Evolutionary conservation across 2,888 invertebrate species (phyloP), one percentile per base, ranked within the genome.

Genomic region (Eremobia ochroleuca): DNA sequence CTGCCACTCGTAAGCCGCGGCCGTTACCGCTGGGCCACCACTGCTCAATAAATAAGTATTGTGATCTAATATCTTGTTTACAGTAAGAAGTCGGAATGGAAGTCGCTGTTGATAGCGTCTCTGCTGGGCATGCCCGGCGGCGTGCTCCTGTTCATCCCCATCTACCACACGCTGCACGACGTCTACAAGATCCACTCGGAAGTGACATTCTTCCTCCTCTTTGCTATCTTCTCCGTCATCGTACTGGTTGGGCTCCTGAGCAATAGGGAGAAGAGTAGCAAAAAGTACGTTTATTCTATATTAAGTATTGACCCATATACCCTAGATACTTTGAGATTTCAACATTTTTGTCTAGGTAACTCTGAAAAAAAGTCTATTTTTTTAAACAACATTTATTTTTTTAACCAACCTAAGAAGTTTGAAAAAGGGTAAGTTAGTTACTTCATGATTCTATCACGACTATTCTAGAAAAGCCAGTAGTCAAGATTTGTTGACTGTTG

Each of bases 91-190:
- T 77, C 85, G 0, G 96, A 96, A 87, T 93, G 90, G 92, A 95
- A 93, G 72, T 92, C 95, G 0, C 93, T 97, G 1, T 40, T 98
- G 15, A 86, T 98, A 52, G 97, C 98, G 1, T 97, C 97, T 0
- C 85, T 98, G 6, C 93, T 98, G 72, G 98, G 98, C 37, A 98
- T 98, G 97, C 98, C 98, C 5, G 97, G 98, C 0, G 98, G 98
- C 0, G 97, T 98, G 0, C 90, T 98, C 4, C 94, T 98, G 90
- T 98, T 98, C 92, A 93, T 98, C 25, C 97, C 98, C 0, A 94
- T 98, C 82, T 98, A 98, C 94, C 98, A 98, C 89, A 98, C 98
- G 0, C 96, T 98, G 0, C 98, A 98, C 91, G 98, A 98, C 91
- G 92, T 97, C 25, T 96, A 94, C 85, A 95, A 97, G 31, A 96